Base-by-base conservation (phyloP, 2,888 invertebrate species). In the Meiosimyza platycephala region DNA sequence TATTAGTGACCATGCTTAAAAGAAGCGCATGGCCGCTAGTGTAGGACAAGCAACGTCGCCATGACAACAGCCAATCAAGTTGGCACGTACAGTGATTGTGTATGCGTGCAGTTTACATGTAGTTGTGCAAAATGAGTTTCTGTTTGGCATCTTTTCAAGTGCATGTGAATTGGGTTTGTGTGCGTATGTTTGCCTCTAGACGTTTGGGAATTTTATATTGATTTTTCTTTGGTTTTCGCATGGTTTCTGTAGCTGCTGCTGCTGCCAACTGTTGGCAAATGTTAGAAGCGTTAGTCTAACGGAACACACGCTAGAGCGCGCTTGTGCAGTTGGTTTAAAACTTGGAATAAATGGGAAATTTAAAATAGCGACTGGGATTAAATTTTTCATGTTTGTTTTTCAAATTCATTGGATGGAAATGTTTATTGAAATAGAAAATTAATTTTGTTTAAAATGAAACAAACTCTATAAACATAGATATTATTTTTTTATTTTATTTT, bases 271-370 rank as follows among this genome's bases (percentile, higher is more conserved):
- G 72, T 13, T 51, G 80, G 54, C 22, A 63, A 63, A 3, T 6
- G 2, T 7, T 0, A 2, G 73, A 73, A 73, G 71, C 40, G 13
- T 3, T 2, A n/a, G 33, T 52, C 76, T 59, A 64, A 51, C 55
- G 11, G 0, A 6, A 3, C 18, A 12, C 16, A 16, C 77, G 33
- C 16, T 28, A 82, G 81, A 67, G 75, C 75, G 77, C 83, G 81
- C 75, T 28, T 28, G 62, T 28, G n/a, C 0, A 18, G 40, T 7
- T 60, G 82, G 82, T 80, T 79, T 68, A 77, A 6, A 76, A 28
- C 67, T 71, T 9, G 7, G 54, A n/a, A 54, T 54, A 13, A 3
- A 22, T 28, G 52, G 62, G 63, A 57, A 67, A 67, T 57, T 67
- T 57, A 12, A 57, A 54, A 2, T 54, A 54, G 54, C 54, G 5